phyloP scores from a whole-genome alignment of 2,113 vertebrate genomes.

The Hippocampus mohnikei region DNA sequence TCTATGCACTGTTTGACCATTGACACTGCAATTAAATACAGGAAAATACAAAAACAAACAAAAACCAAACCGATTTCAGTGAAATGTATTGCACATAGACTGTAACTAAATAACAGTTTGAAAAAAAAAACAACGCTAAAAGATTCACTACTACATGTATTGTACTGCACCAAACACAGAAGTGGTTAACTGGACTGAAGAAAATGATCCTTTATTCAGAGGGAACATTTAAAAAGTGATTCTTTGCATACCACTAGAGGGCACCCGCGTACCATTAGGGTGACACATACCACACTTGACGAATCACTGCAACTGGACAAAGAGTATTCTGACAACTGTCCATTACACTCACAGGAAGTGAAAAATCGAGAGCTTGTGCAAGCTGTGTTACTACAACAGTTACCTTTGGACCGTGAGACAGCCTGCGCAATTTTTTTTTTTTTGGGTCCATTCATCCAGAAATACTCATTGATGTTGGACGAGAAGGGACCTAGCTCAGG shows the following conservation, averaged over 20 bases:
- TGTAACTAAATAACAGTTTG: background rate
- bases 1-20: background rate
- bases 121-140: background rate
- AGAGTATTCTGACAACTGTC: background rate
- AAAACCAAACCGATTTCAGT: background rate
- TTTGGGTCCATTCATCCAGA: background rate
- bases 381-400: no score
- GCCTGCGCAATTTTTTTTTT: no score
- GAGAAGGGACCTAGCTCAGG: background rate
- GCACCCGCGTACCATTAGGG: background rate
- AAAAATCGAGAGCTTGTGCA: background rate
- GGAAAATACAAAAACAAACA: background rate
- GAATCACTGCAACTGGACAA: background rate
- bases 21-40: background rate
- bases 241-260: background rate
- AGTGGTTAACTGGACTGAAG: background rate
- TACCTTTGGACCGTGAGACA: no score
- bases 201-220: background rate
- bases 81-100: background rate
- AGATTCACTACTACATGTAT: background rate
- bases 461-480: background rate
- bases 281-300: background rate
- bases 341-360: background rate
- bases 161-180: background rate
- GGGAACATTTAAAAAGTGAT: background rate